Percentiles rank a stretch among this genome's conserved stretches.
Conservation (phyloP, 2,888 invertebrate species). For the Ichneumoninae sp. region DNA sequence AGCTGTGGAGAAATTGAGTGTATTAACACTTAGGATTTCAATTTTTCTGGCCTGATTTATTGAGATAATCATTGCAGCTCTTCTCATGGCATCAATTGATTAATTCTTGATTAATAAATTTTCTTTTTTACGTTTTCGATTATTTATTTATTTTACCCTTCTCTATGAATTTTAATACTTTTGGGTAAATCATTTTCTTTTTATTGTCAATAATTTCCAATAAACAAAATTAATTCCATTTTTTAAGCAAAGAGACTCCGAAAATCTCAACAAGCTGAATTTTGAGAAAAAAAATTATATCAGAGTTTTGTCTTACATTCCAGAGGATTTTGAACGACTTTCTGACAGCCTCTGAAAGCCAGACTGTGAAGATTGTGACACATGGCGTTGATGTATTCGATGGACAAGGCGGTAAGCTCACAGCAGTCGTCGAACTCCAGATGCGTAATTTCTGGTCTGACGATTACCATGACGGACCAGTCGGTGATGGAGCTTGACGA, state of each 20-base stretch:
- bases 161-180: too few species aligned
- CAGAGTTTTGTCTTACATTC: constrained; percentile 55
- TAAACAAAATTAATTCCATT: too few species aligned
- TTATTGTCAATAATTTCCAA: too few species aligned
- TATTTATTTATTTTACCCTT: too few species aligned
- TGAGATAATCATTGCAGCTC: neutral
- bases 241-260: too few species aligned
- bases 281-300: neutral
- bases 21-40: neutral
- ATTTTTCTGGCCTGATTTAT: neutral
- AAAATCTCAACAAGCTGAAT: neutral
- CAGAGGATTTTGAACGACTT: constrained; percentile 85
- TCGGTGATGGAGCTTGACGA: constrained; percentile 90
- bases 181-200: too few species aligned
- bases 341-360: constrained; percentile 89
- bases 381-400: constrained; percentile 89
- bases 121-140: too few species aligned
- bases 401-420: constrained; percentile 87
- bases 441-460: constrained; percentile 90
- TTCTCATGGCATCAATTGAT: too few species aligned
- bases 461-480: constrained; percentile 88
- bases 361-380: constrained; percentile 90
- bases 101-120: too few species aligned
- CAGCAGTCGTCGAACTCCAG: constrained; percentile 92
- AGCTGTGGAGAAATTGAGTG: constrained; percentile 64